Evolutionary conservation across 2,797 vertebrate species (phyloP).

Genomic region (Leptoclinus maculatus): DNA sequence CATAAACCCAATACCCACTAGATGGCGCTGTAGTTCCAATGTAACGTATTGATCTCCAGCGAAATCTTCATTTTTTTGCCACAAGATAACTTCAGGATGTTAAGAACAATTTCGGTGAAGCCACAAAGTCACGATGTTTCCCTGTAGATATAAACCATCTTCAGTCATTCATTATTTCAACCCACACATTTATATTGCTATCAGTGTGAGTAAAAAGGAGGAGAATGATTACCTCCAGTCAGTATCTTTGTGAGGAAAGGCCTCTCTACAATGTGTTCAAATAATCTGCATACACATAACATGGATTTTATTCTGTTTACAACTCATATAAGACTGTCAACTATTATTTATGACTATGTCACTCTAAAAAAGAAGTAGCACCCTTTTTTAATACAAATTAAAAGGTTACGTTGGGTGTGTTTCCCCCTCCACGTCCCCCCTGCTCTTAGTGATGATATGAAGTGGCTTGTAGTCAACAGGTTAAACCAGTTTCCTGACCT

Average conservation of each 20-base stretch:
- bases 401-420: not conserved
- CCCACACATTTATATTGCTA: not conserved
- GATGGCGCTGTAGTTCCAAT: slow-evolving; percentile 58
- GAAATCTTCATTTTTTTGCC: not conserved
- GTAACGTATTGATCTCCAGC: not conserved
- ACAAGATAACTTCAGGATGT: not conserved
- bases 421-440: not conserved
- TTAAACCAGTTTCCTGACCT: slow-evolving; percentile 41
- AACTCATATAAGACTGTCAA: not conserved
- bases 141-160: not conserved
- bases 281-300: not conserved
- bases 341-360: not conserved
- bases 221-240: not conserved
- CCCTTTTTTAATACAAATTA: not conserved
- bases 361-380: not conserved
- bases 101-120: not conserved
- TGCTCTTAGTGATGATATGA: not conserved
- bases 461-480: slow-evolving; percentile 25
- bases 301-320: not conserved
- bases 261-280: not conserved
- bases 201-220: not conserved
- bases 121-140: not conserved
- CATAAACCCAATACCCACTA: slow-evolving; percentile 3
- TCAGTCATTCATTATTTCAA: not conserved
- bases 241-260: not conserved